phyloP scores from a whole-genome alignment of 2,113 vertebrate genomes.

The Hippoglossus stenolepis region DNA sequence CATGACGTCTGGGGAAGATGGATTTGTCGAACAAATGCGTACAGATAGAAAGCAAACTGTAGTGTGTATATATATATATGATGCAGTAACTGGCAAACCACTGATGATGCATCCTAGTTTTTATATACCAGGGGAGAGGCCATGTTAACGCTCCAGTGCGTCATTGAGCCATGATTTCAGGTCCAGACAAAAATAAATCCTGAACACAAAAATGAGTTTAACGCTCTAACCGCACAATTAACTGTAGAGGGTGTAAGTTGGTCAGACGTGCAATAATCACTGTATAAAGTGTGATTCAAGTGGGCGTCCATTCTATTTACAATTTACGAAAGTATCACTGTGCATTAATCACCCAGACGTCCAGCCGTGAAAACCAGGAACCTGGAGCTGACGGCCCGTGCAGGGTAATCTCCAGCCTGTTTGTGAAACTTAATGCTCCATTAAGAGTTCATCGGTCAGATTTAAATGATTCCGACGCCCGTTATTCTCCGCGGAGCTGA shows the following conservation, averaged over 20 bases:
- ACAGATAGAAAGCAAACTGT: too few species aligned
- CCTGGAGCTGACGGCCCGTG: background rate
- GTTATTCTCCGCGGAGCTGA: constrained; percentile 37
- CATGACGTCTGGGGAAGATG: too few species aligned
- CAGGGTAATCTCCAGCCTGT: constrained; percentile 32
- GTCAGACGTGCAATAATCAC: constrained; percentile 1
- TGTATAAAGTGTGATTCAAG: background rate
- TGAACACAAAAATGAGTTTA: background rate
- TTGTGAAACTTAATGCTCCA: constrained; percentile 57
- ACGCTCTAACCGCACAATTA: background rate
- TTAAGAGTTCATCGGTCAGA: constrained; percentile 52
- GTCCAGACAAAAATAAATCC: background rate
- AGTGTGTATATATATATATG: too few species aligned
- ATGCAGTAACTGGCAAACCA: too few species aligned
- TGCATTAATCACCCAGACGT: constrained; percentile 29
- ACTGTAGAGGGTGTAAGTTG: background rate
- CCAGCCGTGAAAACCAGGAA: constrained; percentile 45
- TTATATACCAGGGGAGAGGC: too few species aligned
- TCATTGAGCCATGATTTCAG: too few species aligned
- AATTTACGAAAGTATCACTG: constrained; percentile 12
- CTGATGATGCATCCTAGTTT: too few species aligned
- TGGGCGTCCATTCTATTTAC: background rate
- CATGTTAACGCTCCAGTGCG: too few species aligned
- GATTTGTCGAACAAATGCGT: too few species aligned
- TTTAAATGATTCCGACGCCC: constrained; percentile 37